Percentiles rank a stretch among this genome's conserved stretches.
These are phyloP conservation scores for Hesperophylax magnus DNA, from an alignment of 1,140 invertebrate genomes.

Conservation along the genomic window DNA sequence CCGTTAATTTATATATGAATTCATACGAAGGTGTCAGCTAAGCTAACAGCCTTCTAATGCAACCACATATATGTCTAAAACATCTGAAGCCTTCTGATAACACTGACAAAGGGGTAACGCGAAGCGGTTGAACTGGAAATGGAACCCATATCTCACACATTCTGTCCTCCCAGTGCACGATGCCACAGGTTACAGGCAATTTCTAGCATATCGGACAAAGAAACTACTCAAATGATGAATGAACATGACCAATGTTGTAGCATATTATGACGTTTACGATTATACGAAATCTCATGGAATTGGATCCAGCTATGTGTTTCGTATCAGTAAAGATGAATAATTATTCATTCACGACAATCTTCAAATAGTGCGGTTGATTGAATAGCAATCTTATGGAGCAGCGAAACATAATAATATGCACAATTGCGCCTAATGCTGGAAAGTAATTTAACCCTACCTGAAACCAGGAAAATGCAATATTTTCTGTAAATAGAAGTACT, in stretches of 20 bases:
- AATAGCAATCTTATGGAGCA: too few relatives aligned
- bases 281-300: too few relatives aligned
- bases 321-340: too few relatives aligned
- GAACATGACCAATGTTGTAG: not conserved
- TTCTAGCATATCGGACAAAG: constrained; percentile 22
- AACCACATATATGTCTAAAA: constrained; percentile 25
- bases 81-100: not conserved
- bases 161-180: not conserved
- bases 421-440: too few relatives aligned
- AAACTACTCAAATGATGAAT: constrained; percentile 4
- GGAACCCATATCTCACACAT: not conserved
- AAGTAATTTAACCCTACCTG: too few relatives aligned
- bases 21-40: constrained; percentile 32
- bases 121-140: not conserved
- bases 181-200: constrained; percentile 22
- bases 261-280: not conserved
- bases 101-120: not conserved
- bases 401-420: too few relatives aligned
- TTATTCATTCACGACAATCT: too few relatives aligned
- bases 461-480: too few relatives aligned
- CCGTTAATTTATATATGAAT: constrained; percentile 41
- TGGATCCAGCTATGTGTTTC: too few relatives aligned
- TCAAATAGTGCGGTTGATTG: too few relatives aligned
- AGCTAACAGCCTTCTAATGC: constrained; percentile 29
- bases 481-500: too few relatives aligned